Conservation (phyloP, 2,113 vertebrate genomes). For the Leiothrix lutea region DNA sequence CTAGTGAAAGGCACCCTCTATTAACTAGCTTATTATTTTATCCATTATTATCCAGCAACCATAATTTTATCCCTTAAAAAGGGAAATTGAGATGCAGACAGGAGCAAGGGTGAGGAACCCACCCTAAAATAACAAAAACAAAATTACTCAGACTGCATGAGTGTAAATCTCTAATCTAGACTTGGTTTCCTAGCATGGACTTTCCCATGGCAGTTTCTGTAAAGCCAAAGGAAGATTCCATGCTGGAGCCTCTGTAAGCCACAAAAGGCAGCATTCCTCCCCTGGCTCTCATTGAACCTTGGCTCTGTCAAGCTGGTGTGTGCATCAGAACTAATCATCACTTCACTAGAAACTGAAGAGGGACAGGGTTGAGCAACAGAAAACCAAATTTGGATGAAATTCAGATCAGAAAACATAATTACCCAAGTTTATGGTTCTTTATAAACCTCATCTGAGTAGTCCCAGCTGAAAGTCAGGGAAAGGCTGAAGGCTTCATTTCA, state of each 20-base stretch:
- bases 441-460: neutral
- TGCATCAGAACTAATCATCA: neutral
- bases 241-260: neutral
- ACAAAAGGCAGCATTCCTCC: neutral
- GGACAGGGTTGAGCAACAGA: neutral
- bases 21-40: neutral
- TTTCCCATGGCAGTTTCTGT: neutral
- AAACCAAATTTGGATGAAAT: neutral
- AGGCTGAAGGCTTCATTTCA: neutral
- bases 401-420: neutral
- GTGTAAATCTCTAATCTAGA: neutral
- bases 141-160: rapidly evolving
- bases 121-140: neutral
- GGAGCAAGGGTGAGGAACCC: rapidly evolving
- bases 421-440: neutral
- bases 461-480: neutral
- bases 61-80: neutral
- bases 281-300: neutral
- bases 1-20: neutral
- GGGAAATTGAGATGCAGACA: neutral
- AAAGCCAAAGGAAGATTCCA: neutral
- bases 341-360: neutral
- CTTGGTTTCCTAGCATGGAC: rapidly evolving
- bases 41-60: neutral
- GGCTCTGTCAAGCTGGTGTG: neutral